phyloP scores from a whole-genome alignment of 1,140 invertebrate species.

The Cardiocondyla obscurior region DNA sequence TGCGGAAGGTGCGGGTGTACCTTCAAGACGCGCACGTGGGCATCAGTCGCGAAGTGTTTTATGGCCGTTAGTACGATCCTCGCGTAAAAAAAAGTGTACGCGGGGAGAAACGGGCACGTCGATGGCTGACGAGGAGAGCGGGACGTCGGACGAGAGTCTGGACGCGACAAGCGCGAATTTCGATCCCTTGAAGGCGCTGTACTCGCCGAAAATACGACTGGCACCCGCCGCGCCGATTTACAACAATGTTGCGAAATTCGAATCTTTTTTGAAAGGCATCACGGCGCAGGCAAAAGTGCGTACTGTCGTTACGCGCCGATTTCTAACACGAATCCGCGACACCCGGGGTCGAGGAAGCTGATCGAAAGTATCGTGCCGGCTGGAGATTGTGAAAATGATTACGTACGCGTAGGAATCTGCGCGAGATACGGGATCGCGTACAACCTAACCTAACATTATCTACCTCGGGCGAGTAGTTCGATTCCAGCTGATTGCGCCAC shows the following conservation, averaged over 20 bases:
- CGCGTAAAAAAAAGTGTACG: neutral
- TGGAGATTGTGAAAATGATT: neutral
- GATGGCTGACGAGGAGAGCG: constrained; percentile 74
- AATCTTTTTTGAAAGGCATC: constrained; percentile 72
- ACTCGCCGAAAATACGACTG: constrained; percentile 84
- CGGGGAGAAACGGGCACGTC: neutral
- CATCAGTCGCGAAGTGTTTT: neutral
- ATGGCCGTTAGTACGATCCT: neutral
- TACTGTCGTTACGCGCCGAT: neutral
- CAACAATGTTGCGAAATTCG: constrained; percentile 87
- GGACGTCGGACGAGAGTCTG: constrained; percentile 85
- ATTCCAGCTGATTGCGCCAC: no score
- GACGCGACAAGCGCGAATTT: constrained; percentile 87
- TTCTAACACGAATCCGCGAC: neutral
- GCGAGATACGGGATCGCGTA: neutral
- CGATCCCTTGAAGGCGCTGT: constrained; percentile 88
- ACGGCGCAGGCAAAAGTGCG: constrained; percentile 38
- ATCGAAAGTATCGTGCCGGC: neutral
- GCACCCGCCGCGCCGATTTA: constrained; percentile 85
- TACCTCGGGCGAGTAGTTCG: neutral
- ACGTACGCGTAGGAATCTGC: neutral
- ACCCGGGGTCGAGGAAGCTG: neutral
- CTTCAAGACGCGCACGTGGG: neutral
- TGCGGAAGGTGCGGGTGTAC: neutral
- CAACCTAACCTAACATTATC: constrained; percentile 32